Evolutionary conservation across 2,888 invertebrate genomes (phyloP).

Genomic region (Cerastis leucographa): DNA sequence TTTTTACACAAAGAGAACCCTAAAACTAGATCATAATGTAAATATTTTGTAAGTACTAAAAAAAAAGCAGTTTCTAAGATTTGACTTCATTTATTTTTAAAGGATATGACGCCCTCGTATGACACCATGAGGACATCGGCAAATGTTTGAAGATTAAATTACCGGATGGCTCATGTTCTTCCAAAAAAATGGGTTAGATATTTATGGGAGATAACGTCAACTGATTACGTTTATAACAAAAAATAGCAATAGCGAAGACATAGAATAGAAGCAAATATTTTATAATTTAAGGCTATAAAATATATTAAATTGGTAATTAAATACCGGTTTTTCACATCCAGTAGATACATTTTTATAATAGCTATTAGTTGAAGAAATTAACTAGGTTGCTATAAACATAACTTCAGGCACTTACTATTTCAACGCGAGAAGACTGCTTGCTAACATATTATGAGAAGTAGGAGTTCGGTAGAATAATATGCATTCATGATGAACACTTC

Average conservation of each 20-base stretch:
- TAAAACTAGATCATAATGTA: background rate
- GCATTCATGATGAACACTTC: background rate
- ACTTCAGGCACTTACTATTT: constrained; percentile 23
- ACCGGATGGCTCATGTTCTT: background rate
- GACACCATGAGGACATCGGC: background rate
- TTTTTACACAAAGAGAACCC: background rate
- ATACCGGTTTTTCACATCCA: background rate
- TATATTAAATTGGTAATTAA: background rate
- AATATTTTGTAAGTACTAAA: background rate
- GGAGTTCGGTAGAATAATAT: constrained; percentile 3
- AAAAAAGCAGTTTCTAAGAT: constrained; percentile 27
- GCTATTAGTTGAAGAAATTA: background rate
- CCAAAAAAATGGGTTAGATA: background rate
- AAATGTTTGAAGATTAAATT: constrained; percentile 19
- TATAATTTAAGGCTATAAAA: background rate
- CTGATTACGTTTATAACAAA: background rate
- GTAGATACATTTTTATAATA: background rate
- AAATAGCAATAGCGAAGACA: background rate
- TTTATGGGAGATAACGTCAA: background rate
- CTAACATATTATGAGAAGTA: background rate
- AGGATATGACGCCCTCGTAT: constrained; percentile 22
- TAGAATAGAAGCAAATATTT: background rate
- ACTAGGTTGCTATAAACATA: background rate
- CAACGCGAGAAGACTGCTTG: background rate
- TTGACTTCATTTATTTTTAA: background rate